Evolutionary conservation across 1,140 invertebrate genomes (phyloP).

Genomic region (Drosophila asahinai): DNA sequence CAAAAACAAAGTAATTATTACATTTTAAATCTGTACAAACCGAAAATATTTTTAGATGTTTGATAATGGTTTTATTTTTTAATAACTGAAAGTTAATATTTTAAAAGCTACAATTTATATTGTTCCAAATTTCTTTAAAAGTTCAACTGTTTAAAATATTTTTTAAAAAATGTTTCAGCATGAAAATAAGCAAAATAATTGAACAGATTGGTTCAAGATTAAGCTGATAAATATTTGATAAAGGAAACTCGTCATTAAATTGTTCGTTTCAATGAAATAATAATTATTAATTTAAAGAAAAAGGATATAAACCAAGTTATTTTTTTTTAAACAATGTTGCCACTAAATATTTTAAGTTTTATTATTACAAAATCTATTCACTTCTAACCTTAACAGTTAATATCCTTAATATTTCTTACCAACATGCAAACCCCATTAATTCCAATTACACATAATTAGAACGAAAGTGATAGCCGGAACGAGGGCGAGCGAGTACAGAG

Average conservation of each 20-base stretch:
- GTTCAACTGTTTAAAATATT: not conserved
- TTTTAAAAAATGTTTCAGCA: not conserved
- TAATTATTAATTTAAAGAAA: not conserved
- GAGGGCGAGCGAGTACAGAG: conserved; percentile 2
- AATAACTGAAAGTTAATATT: not conserved
- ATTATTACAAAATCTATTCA: no score
- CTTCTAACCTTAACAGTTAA: no score
- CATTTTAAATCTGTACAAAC: not conserved
- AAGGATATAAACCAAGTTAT: no score
- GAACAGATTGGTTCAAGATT: not conserved
- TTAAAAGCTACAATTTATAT: not conserved
- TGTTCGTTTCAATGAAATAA: not conserved
- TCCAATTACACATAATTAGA: not conserved
- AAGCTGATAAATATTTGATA: no score
- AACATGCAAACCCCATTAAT: not conserved
- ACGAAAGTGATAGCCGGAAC: not conserved
- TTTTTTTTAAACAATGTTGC: no score
- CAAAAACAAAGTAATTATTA: not conserved
- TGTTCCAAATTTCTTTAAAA: not conserved
- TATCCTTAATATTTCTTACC: not conserved
- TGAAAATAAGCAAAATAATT: not conserved
- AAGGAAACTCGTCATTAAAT: no score
- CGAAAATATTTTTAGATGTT: not conserved
- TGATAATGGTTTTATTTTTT: no score
- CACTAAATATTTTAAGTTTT: no score